Conservation (phyloP, 2,797 vertebrate genomes). For the Limnodromus scolopaceus region DNA sequence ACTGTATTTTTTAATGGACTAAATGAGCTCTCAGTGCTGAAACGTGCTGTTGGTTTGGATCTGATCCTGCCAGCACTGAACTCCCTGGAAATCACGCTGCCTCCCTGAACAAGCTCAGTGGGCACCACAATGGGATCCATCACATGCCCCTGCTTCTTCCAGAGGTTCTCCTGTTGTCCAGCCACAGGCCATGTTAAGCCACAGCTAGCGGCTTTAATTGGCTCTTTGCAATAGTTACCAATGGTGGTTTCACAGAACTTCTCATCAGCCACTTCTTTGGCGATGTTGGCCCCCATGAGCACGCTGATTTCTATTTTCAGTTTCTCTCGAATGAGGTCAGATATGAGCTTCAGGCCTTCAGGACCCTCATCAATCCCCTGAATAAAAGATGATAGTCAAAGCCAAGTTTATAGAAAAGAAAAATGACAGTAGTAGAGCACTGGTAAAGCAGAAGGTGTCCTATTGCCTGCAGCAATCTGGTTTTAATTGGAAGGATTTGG, state of each 20-base stretch:
- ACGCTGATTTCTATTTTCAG: conserved; percentile 88
- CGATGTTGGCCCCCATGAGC: conserved; percentile 93
- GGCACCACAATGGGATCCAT: neutral
- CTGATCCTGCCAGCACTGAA: neutral
- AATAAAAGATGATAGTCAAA: neutral
- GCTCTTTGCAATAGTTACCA: conserved; percentile 71
- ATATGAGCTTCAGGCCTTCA: conserved; percentile 86
- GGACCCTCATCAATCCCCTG: conserved; percentile 89
- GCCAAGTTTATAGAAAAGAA: neutral
- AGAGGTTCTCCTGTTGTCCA: neutral
- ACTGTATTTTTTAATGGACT: neutral
- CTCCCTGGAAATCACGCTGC: neutral
- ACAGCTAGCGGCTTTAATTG: fast-evolving
- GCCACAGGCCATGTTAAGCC: neutral
- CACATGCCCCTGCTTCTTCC: neutral
- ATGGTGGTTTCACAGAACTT: conserved; percentile 94
- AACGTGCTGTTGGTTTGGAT: neutral
- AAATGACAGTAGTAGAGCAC: neutral
- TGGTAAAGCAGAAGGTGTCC: neutral
- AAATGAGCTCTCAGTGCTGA: neutral
- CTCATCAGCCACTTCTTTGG: conserved; percentile 89
- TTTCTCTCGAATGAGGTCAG: conserved; percentile 88
- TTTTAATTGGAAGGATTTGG: neutral
- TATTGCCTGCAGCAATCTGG: neutral
- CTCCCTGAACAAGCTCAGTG: neutral